These are phyloP conservation scores for Cepphus grylle DNA, from an alignment of 2,113 vertebrate species.

Conservation along the genomic window DNA sequence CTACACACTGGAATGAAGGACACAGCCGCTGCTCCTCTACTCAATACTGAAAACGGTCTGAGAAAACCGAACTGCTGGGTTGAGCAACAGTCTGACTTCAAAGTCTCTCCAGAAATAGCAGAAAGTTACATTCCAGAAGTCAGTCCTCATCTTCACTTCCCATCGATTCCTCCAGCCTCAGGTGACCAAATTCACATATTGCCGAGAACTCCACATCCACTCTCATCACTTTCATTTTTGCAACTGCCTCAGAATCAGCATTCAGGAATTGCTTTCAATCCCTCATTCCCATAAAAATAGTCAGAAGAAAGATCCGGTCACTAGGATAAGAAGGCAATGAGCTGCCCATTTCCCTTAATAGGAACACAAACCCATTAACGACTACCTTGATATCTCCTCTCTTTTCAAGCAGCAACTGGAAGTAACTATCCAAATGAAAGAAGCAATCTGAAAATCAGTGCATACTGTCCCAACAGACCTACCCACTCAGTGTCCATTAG, in stretches of 20 bases:
- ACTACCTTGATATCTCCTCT: background rate
- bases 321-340: background rate
- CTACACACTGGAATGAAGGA: background rate
- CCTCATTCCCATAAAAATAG: background rate
- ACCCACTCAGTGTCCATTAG: background rate
- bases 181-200: background rate
- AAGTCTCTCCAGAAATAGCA: background rate
- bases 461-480: background rate
- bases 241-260: background rate
- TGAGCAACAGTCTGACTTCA: background rate
- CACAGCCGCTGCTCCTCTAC: background rate
- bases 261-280: background rate
- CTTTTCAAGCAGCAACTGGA: background rate
- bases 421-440: background rate
- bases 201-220: background rate
- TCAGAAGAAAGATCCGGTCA: background rate
- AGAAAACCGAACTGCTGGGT: background rate
- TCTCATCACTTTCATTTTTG: background rate
- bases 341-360: background rate
- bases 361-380: background rate
- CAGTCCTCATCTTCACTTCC: background rate
- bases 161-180: background rate
- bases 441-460: background rate
- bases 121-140: background rate
- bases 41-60: background rate